Evolutionary conservation across 2,113 vertebrate species (phyloP).

Genomic region (Gnathonemus echidnorhynchus): DNA sequence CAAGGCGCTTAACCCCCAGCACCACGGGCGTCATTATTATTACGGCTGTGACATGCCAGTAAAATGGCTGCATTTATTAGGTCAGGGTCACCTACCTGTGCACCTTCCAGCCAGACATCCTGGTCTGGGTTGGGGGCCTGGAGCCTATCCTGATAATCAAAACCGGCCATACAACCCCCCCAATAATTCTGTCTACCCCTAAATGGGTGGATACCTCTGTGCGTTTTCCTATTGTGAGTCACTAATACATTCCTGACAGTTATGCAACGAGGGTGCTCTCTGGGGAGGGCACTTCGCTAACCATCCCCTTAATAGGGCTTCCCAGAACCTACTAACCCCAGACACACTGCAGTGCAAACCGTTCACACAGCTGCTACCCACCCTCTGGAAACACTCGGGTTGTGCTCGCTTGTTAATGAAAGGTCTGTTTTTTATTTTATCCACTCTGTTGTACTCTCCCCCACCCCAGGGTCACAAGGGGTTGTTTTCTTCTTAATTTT

Average conservation of each 20-base stretch:
- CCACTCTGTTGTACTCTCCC: not conserved
- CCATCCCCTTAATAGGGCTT: not conserved
- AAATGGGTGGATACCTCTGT: not conserved
- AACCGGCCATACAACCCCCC: too few relatives aligned
- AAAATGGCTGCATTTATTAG: not conserved
- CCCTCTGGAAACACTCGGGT: not conserved
- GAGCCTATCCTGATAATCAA: not conserved
- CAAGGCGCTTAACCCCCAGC: not conserved
- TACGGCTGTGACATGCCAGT: not conserved
- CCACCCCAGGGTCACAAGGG: not conserved
- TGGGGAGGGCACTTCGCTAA: not conserved
- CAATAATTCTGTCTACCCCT: too few relatives aligned
- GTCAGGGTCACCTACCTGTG: not conserved
- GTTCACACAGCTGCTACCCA: not conserved
- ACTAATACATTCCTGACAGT: constrained; percentile 1
- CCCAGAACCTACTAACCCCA: not conserved
- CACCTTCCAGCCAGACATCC: not conserved
- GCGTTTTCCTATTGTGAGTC: not conserved
- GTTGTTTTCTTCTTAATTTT: not conserved
- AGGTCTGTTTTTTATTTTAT: not conserved
- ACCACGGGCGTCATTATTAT: not conserved
- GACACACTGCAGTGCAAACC: not conserved
- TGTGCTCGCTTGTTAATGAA: not conserved
- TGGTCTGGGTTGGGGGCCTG: not conserved
- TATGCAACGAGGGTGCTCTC: not conserved